Base-by-base conservation (phyloP, 2,888 invertebrate species). In the Athetis lepigone region DNA sequence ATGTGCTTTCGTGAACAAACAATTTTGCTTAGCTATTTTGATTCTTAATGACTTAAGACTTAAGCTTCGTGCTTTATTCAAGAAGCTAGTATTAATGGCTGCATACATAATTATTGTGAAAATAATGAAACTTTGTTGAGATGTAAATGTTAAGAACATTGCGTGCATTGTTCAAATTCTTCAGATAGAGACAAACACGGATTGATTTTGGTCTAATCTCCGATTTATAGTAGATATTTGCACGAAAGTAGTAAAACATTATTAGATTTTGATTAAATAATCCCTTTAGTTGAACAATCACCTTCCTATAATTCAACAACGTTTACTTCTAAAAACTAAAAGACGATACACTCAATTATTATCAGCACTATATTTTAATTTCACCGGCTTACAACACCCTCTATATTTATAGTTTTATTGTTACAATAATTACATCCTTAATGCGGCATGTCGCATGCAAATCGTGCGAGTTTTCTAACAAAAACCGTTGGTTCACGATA, bases 381-480 rank as follows among this genome's bases (percentile, higher is more conserved):
- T 75, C 55, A 33, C 59, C 37, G 13, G 2, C 42, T 43, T 1
- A 29, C 21, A 39, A 37, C 47, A 37, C n/a, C 2, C 9, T 46
- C 54, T 51, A 57, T 70, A 75, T 70, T 71, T 69, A 75, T 51
- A 13, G 75, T 72, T 75, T 72, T 72, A 75, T 70, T 75, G 47
- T 70, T 70, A 37, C 62, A 33, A 56, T 61, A 59, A 73, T 64
- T 50, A 70, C 79, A 65, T 77, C 77, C 77, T 73, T 47, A 75
- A 73, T 42, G 37, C 45, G n/a, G 21, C 62, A 43, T 58, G 58
- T 64, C 39, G 51, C 64, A 74, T 79, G 77, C 70, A 77, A 77
- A 77, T 76, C 74, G 77, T 77, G 77, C 11, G 79, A 77, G 36
- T 76, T 67, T 64, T 62, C 21, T 5, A 49, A 67, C 64, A 77